Conservation (phyloP, 2,797 vertebrate genomes). For the Rhinichthys osculus region DNA sequence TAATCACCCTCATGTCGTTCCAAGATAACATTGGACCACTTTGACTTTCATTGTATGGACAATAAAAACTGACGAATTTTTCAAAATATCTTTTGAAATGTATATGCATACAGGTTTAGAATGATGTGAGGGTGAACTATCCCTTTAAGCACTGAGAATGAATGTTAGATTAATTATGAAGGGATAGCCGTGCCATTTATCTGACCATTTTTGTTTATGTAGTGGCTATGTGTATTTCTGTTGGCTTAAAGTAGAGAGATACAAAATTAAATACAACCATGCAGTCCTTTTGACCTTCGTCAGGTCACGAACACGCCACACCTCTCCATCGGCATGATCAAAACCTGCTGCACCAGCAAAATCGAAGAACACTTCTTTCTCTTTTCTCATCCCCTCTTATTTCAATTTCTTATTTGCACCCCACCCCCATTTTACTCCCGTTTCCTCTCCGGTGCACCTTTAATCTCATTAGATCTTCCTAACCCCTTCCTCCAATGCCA, state of each 20-base stretch:
- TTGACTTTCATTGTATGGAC: neutral
- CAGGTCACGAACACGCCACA: constrained; percentile 68
- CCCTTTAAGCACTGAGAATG: neutral
- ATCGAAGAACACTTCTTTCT: constrained; percentile 67
- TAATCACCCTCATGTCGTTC: neutral
- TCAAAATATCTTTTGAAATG: neutral
- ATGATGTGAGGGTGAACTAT: neutral
- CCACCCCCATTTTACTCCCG: constrained; percentile 43
- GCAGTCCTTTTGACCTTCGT: constrained; percentile 80
- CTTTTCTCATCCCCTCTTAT: constrained; percentile 54
- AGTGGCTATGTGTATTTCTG: constrained; percentile 62
- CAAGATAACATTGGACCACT: neutral
- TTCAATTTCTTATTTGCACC: constrained; percentile 44
- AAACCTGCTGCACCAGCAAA: constrained; percentile 84
- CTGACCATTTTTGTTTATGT: constrained; percentile 69
- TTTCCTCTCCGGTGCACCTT: constrained; percentile 44
- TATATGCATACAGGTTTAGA: neutral
- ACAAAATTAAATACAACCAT: constrained; percentile 65
- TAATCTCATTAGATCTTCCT: constrained; percentile 80
- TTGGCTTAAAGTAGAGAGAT: constrained; percentile 63
- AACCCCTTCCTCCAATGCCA: constrained; percentile 58
- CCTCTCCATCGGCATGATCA: constrained; percentile 69
- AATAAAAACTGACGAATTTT: neutral
- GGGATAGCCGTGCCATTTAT: constrained; percentile 67
- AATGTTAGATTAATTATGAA: constrained; percentile 4